Evolutionary conservation across 2,113 vertebrate species (phyloP).

Genomic region (Malurus cyaneus): DNA sequence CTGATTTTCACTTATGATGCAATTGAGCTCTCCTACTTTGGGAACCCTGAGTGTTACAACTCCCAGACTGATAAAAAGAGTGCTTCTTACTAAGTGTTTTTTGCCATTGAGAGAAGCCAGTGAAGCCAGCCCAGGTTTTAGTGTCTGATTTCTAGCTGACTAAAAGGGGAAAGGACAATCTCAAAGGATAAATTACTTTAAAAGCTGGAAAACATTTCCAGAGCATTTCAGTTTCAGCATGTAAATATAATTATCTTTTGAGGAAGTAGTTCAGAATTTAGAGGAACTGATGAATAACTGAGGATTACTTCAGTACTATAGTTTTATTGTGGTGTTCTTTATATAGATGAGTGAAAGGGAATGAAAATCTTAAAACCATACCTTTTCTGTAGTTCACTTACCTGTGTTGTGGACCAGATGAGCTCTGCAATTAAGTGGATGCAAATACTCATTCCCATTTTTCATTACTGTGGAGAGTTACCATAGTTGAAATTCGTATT

Average conservation of each 20-base stretch:
- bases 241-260: background rate
- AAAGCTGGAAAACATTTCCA: background rate
- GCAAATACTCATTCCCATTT: background rate
- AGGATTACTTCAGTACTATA: background rate
- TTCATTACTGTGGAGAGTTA: background rate
- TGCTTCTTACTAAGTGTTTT: background rate
- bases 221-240: background rate
- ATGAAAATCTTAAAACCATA: background rate
- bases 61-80: background rate
- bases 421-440: background rate
- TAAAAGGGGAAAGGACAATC: background rate
- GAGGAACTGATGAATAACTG: background rate
- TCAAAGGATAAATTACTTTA: background rate
- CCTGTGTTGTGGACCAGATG: background rate
- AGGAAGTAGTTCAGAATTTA: background rate
- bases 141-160: background rate
- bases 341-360: background rate
- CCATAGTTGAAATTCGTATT: background rate
- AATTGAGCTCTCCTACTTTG: background rate
- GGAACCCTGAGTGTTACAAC: background rate
- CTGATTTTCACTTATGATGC: background rate
- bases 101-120: background rate
- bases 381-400: background rate
- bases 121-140: background rate
- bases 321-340: background rate